phyloP scores from a whole-genome alignment of 2,888 invertebrate genomes.

The Nymphalis urticae region DNA sequence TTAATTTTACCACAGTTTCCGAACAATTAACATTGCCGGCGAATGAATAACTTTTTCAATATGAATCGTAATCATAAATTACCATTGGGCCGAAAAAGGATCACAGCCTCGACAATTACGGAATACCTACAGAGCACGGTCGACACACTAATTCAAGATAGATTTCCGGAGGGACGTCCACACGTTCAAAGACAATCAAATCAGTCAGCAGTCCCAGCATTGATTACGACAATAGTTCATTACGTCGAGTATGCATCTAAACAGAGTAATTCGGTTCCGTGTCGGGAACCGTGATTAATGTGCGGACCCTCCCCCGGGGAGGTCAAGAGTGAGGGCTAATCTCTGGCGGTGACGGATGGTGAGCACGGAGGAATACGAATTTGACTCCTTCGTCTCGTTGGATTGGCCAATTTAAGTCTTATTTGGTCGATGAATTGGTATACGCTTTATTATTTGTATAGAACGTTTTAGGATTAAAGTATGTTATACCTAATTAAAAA shows the following conservation, averaged over 20 bases:
- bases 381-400: conserved; percentile 8
- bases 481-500: no score
- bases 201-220: conserved; percentile 21
- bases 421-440: background rate
- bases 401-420: background rate
- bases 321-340: conserved; percentile 38
- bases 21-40: no score
- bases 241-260: conserved; percentile 50
- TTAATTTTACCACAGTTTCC: no score
- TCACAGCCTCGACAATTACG: background rate
- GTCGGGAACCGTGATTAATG: conserved; percentile 51
- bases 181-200: conserved; percentile 15
- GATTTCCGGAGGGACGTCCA: background rate
- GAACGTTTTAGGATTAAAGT: background rate
- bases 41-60: no score
- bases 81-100: no score
- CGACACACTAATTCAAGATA: conserved; percentile 11
- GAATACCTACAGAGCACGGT: background rate
- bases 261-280: conserved; percentile 48
- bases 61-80: no score
- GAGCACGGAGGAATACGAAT: conserved; percentile 24
- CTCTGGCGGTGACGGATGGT: conserved; percentile 48
- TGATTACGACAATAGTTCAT: conserved; percentile 54
- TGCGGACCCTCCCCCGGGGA: conserved; percentile 1
- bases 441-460: background rate